Percentiles rank a stretch among this genome's conserved stretches.
Evolutionary conservation across 2,888 invertebrate species (phyloP).

Genomic region (Pollenia labialis): DNA sequence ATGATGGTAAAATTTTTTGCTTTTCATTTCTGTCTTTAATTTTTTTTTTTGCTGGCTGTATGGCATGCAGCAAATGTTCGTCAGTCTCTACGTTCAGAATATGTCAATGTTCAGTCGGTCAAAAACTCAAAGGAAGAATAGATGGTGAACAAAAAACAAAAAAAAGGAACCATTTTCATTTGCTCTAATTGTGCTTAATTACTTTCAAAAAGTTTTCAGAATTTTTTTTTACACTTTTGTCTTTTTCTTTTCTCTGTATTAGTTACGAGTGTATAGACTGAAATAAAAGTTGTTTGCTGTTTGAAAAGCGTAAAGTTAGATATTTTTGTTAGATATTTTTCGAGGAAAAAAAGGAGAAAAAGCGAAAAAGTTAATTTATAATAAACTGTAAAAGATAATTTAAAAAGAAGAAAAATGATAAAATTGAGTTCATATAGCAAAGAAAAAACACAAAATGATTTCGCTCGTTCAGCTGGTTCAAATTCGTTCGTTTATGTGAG

Average conservation of each 20-base stretch:
- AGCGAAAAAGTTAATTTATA: conserved; percentile 43
- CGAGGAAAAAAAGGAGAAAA: neutral
- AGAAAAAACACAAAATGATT: neutral
- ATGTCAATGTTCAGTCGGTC: conserved; percentile 60
- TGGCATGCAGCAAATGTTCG: too few relatives aligned
- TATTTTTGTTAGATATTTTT: neutral
- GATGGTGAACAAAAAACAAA: conserved; percentile 5
- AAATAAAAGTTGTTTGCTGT: conserved; percentile 54
- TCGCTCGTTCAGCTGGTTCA: neutral
- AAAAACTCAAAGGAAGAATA: conserved; percentile 47
- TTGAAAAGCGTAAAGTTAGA: conserved; percentile 56
- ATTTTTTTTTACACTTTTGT: conserved; percentile 36
- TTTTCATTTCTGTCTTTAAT: neutral
- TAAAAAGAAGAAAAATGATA: neutral
- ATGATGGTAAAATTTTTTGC: neutral
- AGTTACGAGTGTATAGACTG: neutral
- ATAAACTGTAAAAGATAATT: conserved; percentile 22
- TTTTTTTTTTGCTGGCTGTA: neutral
- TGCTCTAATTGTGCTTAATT: conserved; percentile 72
- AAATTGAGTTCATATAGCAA: neutral
- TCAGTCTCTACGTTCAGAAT: conserved; percentile 15
- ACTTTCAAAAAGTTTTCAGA: conserved; percentile 55
- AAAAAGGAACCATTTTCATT: conserved; percentile 58
- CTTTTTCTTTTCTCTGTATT: conserved; percentile 7
- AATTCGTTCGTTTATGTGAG: neutral